Base-by-base conservation (phyloP, 1,140 invertebrate species). In the Conopomorpha cramerella region DNA sequence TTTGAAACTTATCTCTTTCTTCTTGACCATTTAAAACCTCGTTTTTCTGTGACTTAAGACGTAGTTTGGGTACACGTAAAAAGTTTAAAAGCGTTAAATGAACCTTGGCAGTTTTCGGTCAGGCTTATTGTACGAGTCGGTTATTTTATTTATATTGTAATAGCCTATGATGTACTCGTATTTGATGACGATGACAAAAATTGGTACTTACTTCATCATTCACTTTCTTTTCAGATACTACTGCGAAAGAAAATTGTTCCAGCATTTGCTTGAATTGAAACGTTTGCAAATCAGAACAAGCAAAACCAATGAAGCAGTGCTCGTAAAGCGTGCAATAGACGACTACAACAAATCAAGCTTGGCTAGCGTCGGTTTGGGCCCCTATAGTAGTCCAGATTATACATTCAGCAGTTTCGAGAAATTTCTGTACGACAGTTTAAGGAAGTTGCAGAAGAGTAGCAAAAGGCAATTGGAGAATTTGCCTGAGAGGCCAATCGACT, bases 261-360 rank as follows among this genome's bases (percentile, higher is more conserved):
- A 96, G 55, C 92, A 97, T 62, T 76, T 98, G 34, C 83, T 96
- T 51, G 93, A 97, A 66, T 66, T 98, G 13, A 98, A 98, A 65
- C 82, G 92, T 37, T 79, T 95, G 34, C 95, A 97, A 72, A 96
- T 97, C 40, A 84, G 93, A 49, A 89, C 91, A 32, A 91, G 91
- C 11, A 88, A 90, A 74, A 83, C 90, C 3, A 95, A 95, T 52
- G 95, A 97, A 72, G 84, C 89, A 14, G 86, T 96, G 30, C 68
- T 96, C 8, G 92, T 96, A 0, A 96, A 95, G 65, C 81, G 94
- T 46, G 84, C 85, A 11, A 84, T 86, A 15, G 90, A 93, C 38
- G 86, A 88, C 38, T 94, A 92, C 53, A 86, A 89, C 46, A 87
- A 86, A 58, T 87, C 89, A 33, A 90, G 88, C 49, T 68, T 88